These are phyloP conservation scores for Oenanthe melanoleuca DNA, from an alignment of 2,113 vertebrate genomes.

Conservation along the genomic window DNA sequence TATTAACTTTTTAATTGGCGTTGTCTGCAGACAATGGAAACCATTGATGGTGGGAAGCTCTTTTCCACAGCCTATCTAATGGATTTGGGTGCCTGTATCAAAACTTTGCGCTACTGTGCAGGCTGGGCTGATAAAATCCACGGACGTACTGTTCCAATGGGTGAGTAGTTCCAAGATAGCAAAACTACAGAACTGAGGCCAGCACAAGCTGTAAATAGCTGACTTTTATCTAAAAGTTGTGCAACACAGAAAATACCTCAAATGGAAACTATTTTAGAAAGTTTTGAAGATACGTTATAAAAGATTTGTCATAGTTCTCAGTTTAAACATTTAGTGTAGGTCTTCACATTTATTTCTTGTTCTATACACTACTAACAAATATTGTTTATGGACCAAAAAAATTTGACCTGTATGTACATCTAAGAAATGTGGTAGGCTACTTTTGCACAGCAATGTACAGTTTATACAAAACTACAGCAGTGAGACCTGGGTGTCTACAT, in stretches of 20 bases:
- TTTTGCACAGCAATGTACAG: not conserved
- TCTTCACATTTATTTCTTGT: not conserved
- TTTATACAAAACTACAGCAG: not conserved
- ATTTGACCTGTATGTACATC: not conserved
- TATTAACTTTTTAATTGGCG: not conserved
- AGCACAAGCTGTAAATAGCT: not conserved
- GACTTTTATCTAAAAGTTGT: not conserved
- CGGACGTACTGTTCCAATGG: slow-evolving; percentile 85
- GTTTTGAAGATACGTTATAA: not conserved
- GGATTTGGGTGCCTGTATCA: slow-evolving; percentile 83
- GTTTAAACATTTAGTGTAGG: not conserved
- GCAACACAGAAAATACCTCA: not conserved
- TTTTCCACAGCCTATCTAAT: slow-evolving; percentile 80
- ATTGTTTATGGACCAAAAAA: not conserved
- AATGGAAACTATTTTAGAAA: not conserved
- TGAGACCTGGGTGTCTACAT: not conserved
- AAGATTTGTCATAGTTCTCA: not conserved
- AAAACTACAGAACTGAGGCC: not conserved
- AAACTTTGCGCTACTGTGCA: slow-evolving; percentile 83
- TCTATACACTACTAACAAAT: not conserved
- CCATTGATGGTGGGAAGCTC: slow-evolving; percentile 84
- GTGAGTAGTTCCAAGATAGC: slow-evolving; percentile 65
- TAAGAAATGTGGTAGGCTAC: not conserved
- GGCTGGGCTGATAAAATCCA: slow-evolving; percentile 92
- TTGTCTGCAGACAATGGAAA: slow-evolving; percentile 83